phyloP scores from a whole-genome alignment of 1,140 invertebrate genomes.

The Drosophila sturtevanti region DNA sequence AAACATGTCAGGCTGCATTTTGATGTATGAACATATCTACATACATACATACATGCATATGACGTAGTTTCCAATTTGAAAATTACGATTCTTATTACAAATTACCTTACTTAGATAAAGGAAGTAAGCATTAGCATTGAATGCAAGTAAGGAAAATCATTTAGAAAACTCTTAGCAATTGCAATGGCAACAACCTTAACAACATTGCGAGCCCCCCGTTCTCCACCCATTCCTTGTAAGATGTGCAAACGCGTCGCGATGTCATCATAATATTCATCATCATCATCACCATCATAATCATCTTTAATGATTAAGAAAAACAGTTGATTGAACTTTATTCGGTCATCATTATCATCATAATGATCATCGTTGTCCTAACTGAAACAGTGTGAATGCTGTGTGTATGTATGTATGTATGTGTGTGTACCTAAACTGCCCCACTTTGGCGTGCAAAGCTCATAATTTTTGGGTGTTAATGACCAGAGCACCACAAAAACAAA shows the following conservation, averaged over 20 bases:
- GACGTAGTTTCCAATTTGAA: slow-evolving; percentile 39
- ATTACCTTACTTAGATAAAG: slow-evolving; percentile 38
- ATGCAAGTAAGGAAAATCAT: slow-evolving; percentile 8
- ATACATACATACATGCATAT: slow-evolving; percentile 2
- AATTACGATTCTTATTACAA: slow-evolving; percentile 32
- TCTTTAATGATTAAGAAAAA: slow-evolving; percentile 50
- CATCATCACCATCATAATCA: slow-evolving; percentile 38
- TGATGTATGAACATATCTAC: not conserved
- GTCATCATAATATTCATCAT: slow-evolving; percentile 27
- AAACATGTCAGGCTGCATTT: not conserved
- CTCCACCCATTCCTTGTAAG: not conserved
- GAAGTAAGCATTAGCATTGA: slow-evolving; percentile 21
- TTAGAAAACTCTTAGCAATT: not conserved
- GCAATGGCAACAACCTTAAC: slow-evolving; percentile 18
- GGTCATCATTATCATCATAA: slow-evolving; percentile 39
- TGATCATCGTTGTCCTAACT: slow-evolving; percentile 20
- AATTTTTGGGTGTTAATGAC: slow-evolving; percentile 62
- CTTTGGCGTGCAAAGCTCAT: slow-evolving; percentile 44
- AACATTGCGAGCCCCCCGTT: not conserved
- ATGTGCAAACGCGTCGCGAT: not conserved
- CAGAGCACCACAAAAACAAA: slow-evolving; percentile 11
- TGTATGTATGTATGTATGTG: slow-evolving; percentile 6
- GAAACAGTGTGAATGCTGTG: slow-evolving; percentile 16
- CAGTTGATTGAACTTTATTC: slow-evolving; percentile 62
- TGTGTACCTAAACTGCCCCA: slow-evolving; percentile 51